These are phyloP conservation scores for Brachionus angularis DNA, from an alignment of 1,140 invertebrate species.

Conservation along the genomic window DNA sequence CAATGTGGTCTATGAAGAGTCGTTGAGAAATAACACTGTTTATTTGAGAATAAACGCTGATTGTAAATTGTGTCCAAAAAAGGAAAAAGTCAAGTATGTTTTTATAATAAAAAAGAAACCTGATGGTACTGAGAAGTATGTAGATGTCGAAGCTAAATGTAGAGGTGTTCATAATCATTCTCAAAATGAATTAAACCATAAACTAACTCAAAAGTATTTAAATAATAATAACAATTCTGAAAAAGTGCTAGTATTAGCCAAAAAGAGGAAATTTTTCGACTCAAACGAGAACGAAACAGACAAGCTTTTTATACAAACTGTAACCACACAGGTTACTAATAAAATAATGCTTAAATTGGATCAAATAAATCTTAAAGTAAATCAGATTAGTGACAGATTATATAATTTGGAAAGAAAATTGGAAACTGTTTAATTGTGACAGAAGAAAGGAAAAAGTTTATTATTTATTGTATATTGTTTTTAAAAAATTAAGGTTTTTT, in stretches of 20 bases:
- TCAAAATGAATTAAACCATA: not conserved
- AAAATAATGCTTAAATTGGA: slow-evolving; percentile 30
- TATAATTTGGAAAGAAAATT: slow-evolving; percentile 37
- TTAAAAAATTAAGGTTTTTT: too few species aligned
- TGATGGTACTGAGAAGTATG: slow-evolving; percentile 26
- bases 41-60: slow-evolving; percentile 13
- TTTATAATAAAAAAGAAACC: slow-evolving; percentile 20
- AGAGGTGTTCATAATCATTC: slow-evolving; percentile 7
- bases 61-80: slow-evolving; percentile 28
- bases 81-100: slow-evolving; percentile 18
- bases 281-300: not conserved
- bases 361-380: slow-evolving; percentile 35
- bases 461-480: too few species aligned
- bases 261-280: slow-evolving; percentile 18
- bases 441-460: too few species aligned
- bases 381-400: slow-evolving; percentile 28
- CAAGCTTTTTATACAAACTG: slow-evolving; percentile 2
- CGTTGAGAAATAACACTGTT: slow-evolving; percentile 6
- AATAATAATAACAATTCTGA: not conserved
- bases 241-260: slow-evolving; percentile 17
- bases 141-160: slow-evolving; percentile 8
- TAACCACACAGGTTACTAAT: slow-evolving; percentile 9
- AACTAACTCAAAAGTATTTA: slow-evolving; percentile 14
- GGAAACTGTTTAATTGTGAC: too few species aligned
- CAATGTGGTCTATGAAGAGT: slow-evolving; percentile 33